Percentiles rank a stretch among this genome's conserved stretches.
These are phyloP conservation scores for Heteromyza rotundicornis DNA, from an alignment of 2,888 invertebrate genomes.

Conservation along the genomic window DNA sequence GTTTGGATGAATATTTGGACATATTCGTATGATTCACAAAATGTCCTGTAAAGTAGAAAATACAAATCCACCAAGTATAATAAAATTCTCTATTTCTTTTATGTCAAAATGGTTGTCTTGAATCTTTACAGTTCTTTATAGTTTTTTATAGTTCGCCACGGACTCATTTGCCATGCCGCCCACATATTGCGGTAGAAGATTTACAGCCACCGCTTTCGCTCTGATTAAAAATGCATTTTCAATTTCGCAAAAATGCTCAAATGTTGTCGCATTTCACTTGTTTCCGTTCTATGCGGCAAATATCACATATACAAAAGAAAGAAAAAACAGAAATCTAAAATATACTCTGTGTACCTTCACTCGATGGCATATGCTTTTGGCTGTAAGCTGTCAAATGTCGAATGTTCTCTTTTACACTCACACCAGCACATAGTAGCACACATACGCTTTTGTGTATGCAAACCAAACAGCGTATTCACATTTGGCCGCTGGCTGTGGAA, in stretches of 20 bases:
- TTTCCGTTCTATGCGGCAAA: too few species aligned
- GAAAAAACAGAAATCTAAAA: not conserved
- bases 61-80: too few species aligned
- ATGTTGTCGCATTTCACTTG: not conserved
- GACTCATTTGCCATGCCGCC: too few species aligned
- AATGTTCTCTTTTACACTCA: not conserved
- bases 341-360: not conserved
- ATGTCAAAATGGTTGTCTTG: too few species aligned
- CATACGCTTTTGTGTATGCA: not conserved
- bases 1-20: too few species aligned
- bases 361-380: not conserved
- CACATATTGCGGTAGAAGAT: too few species aligned
- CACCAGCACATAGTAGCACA: not conserved
- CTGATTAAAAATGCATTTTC: conserved; percentile 48
- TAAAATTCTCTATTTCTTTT: too few species aligned
- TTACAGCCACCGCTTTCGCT: too few species aligned
- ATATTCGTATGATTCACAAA: too few species aligned
- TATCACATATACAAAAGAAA: not conserved
- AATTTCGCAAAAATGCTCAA: conserved; percentile 33
- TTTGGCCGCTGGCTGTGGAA: not conserved
- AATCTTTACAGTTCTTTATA: too few species aligned
- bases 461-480: not conserved
- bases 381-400: not conserved
- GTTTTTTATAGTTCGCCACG: too few species aligned
- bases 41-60: too few species aligned